Conservation (phyloP, 2,113 vertebrate species). For the Syngnathus typhle region DNA sequence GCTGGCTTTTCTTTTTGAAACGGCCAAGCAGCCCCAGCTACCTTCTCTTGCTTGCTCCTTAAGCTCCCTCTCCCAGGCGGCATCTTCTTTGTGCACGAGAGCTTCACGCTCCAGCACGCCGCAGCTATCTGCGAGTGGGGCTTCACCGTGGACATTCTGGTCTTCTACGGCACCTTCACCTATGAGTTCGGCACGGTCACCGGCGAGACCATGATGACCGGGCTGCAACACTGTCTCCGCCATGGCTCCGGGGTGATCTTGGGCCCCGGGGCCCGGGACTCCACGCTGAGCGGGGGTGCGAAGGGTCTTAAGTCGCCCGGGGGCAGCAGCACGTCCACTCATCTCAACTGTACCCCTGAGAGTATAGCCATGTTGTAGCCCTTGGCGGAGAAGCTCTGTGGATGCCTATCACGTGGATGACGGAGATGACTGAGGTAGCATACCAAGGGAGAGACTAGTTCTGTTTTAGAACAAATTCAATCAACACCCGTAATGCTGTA, state of each 20-base stretch:
- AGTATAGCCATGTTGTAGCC: conserved; percentile 84
- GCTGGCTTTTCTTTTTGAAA: not conserved
- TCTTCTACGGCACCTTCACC: conserved; percentile 89
- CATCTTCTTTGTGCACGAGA: conserved; percentile 86
- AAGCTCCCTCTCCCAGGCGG: conserved; percentile 65
- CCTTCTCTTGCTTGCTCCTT: conserved; percentile 56
- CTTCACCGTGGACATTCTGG: conserved; percentile 84
- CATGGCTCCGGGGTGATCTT: conserved; percentile 62
- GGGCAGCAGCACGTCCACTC: conserved; percentile 82
- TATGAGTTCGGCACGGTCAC: conserved; percentile 85
- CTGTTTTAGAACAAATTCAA: conserved; percentile 14
- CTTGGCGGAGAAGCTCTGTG: conserved; percentile 20
- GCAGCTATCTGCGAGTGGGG: conserved; percentile 89
- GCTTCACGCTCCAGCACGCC: conserved; percentile 80
- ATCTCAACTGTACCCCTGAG: conserved; percentile 85
- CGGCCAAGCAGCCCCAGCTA: not conserved
- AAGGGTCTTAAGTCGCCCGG: conserved; percentile 82
- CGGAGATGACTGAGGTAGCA: conserved; percentile 4
- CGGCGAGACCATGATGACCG: conserved; percentile 80
- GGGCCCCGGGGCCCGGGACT: conserved; percentile 54
- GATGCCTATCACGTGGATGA: conserved; percentile 7
- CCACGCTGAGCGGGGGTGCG: conserved; percentile 54
- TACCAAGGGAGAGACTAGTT: conserved; percentile 9
- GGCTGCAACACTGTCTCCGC: conserved; percentile 70
- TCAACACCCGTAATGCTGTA: conserved; percentile 19